A percentile compares a stretch with the other conserved stretches of the same genome.
phyloP scores from a whole-genome alignment of 2,888 invertebrate genomes.

The Odontocerum albicorne region DNA sequence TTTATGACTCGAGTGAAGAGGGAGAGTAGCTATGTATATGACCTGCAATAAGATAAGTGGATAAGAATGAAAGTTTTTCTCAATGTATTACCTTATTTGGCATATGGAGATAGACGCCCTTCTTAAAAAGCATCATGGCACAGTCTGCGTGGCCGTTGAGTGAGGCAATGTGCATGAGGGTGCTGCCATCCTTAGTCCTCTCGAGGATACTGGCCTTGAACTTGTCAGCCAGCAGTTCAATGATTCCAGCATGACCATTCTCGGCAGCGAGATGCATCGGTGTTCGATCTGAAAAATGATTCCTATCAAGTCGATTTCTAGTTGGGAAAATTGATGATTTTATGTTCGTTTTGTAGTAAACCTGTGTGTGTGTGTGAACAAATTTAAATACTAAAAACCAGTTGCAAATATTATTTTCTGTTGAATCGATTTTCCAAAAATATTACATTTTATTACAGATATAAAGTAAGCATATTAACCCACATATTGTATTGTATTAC shows the following conservation, averaged over 20 bases:
- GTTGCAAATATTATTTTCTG: too few relatives aligned
- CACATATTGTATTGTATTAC: too few relatives aligned
- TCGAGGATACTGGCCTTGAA: conserved; percentile 97
- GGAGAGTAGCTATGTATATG: conserved; percentile 39
- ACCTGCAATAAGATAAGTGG: conserved; percentile 19
- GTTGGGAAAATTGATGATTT: too few relatives aligned
- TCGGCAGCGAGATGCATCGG: conserved; percentile 98
- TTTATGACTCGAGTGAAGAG: too few relatives aligned
- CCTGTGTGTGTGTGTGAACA: too few relatives aligned
- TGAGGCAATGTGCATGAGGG: conserved; percentile 98
- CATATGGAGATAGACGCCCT: conserved; percentile 99
- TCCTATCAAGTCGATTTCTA: too few relatives aligned
- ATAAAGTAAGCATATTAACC: too few relatives aligned
- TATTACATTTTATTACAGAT: too few relatives aligned
- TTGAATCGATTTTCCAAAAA: too few relatives aligned
- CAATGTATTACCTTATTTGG: conserved; percentile 79
- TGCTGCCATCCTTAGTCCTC: conserved; percentile 96
- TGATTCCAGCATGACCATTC: conserved; percentile 93
- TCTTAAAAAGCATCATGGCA: conserved; percentile 96
- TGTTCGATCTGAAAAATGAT: conserved; percentile 73
- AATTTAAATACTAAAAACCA: too few relatives aligned
- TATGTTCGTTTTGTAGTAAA: too few relatives aligned
- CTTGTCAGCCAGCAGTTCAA: conserved; percentile 95
- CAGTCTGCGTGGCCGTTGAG: conserved; percentile 97
- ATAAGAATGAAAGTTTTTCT: conserved; percentile 2